Base-by-base conservation (phyloP, 2,113 vertebrate genomes). In the Motacilla alba region DNA sequence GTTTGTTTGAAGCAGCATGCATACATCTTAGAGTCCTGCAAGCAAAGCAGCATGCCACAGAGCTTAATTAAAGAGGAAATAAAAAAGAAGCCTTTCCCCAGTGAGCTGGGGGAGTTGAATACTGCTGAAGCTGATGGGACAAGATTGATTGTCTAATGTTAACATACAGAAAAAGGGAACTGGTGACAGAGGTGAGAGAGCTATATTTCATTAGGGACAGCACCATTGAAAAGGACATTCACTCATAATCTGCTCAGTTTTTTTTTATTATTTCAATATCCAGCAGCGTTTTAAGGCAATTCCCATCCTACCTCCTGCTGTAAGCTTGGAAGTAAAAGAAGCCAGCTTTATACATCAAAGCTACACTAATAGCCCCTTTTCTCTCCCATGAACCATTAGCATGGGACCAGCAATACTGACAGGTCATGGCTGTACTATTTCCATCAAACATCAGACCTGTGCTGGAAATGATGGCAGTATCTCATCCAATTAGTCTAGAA, bases 1-100 rank as follows among this genome's bases (percentile, higher is more conserved):
- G 47, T 85, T 89, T 94, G 17, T 90, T 75, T 68, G 60, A 89
- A 92, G 86, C 58, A 50, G 41, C 37, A 59, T 68, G 41, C 68
- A 82, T 94, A 80, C 43, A 55, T 84, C 87, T 82, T 55, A 37
- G 52, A 85, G 79, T 59, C 47, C 74, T 83, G 70, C 85, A 87
- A 95, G 85, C 50, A 91, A 87, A 96, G 43, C 89, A 83, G 43
- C 75, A 67, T 63, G 91, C 60, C 0, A 13, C 60, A 79, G 89
- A 83, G 75, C 81, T 92, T 95, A 94, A 97, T 95, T 95, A 92
- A 93, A 82, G 83, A 85, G 59, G 83, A 95, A 95, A 90, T 53
- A 47, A 94, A 79, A 62, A 83, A 75, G 12, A 55, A 70, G 60
- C 47, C 59, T 79, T 90, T 92, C 60, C 86, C n/a, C 47, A 59